Evolutionary conservation across 35 echinoderm and acorn worm species (phyloP), one percentile per base, ranked within the genome.

Genomic region (Apostichopus californicus): DNA sequence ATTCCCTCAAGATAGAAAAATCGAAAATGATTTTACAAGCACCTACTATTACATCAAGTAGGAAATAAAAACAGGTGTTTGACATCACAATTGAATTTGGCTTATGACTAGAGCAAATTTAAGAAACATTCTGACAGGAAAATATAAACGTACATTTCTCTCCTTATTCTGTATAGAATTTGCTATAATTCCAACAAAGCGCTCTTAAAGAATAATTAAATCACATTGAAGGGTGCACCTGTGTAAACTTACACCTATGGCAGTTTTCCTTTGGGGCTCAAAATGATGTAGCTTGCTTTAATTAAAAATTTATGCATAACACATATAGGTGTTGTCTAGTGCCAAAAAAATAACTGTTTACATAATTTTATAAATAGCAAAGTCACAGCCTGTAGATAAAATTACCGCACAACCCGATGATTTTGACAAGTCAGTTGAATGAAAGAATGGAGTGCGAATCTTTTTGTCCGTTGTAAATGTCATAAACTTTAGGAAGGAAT

Each of bases 161-260:
- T 6, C 71, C 20, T 73, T 73, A 17, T 73, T 6, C 71, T 73
- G 20, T 73, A n/a, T 17, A 73, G 13, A 73, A 73, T 73, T 73
- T 73, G 81, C 58, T 59, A 58, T 58, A 85, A 85, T 58, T 58
- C 21, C 58, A 56, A 8, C 8, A 85, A 85, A 59, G 58, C 58
- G 55, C 58, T 56, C 58, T 85, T 85, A 85, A 57, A 58, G 54
- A 60, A 85, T 85, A 85, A 85, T 85, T 58, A 55, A 59, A 85
- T 85, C 55, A 85, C 55, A 58, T 85, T 85, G 81, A 58, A 85
- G 81, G 81, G 81, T 58, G 81, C 81, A 85, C 81, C 81, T 85
- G 81, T 57, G 81, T 85, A 85, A 85, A 85, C 81, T 85, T 59
- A 85, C 81, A 85, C 55, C 55, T 52, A 56, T 58, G 58, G 81